Percentiles rank a stretch among this genome's conserved stretches.
These are phyloP conservation scores for Sciurus niger DNA, from an alignment of 2,113 vertebrate species.

Conservation along the genomic window DNA sequence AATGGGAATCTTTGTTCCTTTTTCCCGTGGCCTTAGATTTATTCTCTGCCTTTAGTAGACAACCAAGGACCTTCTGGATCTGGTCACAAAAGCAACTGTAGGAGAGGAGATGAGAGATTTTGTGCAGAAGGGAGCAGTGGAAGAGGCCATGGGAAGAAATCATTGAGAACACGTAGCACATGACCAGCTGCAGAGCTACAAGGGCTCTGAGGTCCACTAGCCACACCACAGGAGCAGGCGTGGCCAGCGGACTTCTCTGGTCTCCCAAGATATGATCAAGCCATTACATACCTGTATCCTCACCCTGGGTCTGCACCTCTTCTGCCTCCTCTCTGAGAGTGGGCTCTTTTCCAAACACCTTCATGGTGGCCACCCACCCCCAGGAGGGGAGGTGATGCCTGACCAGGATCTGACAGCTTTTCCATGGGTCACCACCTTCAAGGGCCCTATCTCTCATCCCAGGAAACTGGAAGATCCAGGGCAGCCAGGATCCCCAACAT, in stretches of 20 bases:
- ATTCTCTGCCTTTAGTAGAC: not conserved
- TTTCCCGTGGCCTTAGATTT: not conserved
- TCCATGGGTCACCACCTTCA: not conserved
- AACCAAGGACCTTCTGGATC: not conserved
- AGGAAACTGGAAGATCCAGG: not conserved
- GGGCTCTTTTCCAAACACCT: not conserved
- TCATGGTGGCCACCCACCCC: no score
- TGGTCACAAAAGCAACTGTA: not conserved
- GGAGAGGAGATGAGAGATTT: not conserved
- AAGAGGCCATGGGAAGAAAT: rapidly evolving
- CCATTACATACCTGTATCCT: not conserved
- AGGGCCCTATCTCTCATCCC: not conserved
- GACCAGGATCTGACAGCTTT: not conserved
- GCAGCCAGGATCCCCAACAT: not conserved
- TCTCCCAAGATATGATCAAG: rapidly evolving
- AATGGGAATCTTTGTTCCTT: not conserved
- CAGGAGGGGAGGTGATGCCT: not conserved
- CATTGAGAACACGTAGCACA: not conserved
- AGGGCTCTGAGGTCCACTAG: not conserved
- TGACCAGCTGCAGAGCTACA: not conserved
- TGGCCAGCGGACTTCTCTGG: no score
- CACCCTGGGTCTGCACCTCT: no score
- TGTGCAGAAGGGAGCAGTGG: not conserved
- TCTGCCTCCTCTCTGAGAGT: not conserved
- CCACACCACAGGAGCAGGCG: no score